These are phyloP conservation scores for Chaetophractus vellerosus DNA, from an alignment of 2,797 vertebrate species.

Conservation along the genomic window DNA sequence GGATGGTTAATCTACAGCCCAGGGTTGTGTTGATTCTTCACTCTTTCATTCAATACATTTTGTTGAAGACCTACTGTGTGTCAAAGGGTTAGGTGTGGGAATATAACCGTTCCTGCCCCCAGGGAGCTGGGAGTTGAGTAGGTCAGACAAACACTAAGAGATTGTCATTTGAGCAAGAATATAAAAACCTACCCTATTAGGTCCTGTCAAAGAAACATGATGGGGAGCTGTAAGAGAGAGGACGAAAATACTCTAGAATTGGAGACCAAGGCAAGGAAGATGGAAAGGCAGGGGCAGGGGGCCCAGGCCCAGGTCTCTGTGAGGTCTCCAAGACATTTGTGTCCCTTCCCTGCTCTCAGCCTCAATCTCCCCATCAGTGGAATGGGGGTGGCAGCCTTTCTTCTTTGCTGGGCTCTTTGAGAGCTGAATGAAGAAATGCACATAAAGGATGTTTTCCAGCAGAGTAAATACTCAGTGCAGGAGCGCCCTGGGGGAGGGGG, in stretches of 20 bases:
- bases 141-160: too few species aligned
- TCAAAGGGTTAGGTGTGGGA: neutral
- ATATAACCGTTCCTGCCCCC: neutral
- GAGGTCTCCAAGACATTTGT: neutral
- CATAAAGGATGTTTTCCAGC: neutral
- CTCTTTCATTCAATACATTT: neutral
- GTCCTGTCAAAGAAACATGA: neutral
- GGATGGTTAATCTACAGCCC: too few species aligned
- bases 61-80: neutral
- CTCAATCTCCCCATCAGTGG: neutral
- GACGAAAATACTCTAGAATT: neutral
- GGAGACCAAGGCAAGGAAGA: neutral
- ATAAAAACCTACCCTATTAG: rapidly evolving
- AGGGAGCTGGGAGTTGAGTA: neutral
- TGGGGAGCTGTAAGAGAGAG: too few species aligned
- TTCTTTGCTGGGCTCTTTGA: neutral
- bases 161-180: rapidly evolving
- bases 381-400: neutral
- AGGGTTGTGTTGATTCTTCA: neutral
- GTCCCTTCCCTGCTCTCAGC: too few species aligned
- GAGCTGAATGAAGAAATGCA: neutral
- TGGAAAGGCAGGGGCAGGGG: neutral
- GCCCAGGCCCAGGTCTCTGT: neutral
- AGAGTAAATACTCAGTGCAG: rapidly evolving
- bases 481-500: too few species aligned